Base-by-base conservation (phyloP, 2,113 vertebrate genomes). In the Machaerirhynchus nigripectus region DNA sequence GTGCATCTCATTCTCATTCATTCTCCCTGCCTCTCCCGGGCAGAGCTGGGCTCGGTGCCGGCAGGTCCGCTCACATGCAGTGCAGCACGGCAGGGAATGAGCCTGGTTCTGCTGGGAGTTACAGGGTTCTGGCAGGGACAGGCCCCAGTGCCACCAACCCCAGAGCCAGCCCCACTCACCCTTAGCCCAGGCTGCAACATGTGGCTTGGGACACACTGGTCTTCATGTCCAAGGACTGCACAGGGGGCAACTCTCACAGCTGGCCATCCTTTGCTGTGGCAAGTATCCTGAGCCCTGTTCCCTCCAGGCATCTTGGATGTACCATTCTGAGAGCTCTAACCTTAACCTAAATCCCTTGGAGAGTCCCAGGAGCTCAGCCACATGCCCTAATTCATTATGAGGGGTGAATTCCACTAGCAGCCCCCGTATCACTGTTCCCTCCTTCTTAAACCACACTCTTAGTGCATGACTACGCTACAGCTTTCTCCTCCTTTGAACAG, bases 71-170 rank as follows among this genome's bases (percentile, higher is more conserved):
- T 46, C 3, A 0, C 31, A n/a, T 40, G 33, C 26, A 7, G 13
- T 0, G 1, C 6, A 63, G 20, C 21, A 9, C 1, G 17, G 27
- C 31, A 35, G 27, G 46, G 60, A 46, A 30, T 1, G n/a, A 74
- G 21, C 39, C 30, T 15, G 50, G 21, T 10, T 52, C 37, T 52
- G 30, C 39, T 15, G 26, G 27, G 17, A 77, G 4, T 22, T 17
- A 24, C 2, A 20, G 35, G n/a, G 8, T 35, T 52, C 50, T 74
- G 35, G 7, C 13, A 69, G 35, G 64, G 35, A 46, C 13, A 40
- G 67, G 8, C 16, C 31, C 47, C 30, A 22, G 9, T 17, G 21
- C 11, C 64, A 69, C 33, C 63, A 63, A 2, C 22, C 31, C 30
- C 17, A 75, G 30, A 67, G 27, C 21, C 68, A 84, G 56, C 22